Evolutionary conservation across 2,888 invertebrate genomes (phyloP).

Genomic region (Stegana nigrithorax): DNA sequence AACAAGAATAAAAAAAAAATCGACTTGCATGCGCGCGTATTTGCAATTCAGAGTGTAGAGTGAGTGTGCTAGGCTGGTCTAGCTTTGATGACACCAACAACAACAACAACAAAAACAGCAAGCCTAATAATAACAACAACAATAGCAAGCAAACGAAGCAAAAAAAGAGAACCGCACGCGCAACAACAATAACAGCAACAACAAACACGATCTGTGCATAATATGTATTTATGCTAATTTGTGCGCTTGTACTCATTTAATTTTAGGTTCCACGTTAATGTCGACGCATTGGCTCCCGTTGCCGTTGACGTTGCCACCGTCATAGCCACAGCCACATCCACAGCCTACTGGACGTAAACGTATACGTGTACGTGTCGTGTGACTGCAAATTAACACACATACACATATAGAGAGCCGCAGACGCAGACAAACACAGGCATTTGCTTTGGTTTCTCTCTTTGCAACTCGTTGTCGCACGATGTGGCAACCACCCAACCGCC

Average conservation of each 20-base stretch:
- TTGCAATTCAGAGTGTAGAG: background rate
- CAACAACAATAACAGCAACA: background rate
- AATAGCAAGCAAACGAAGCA: too few relatives aligned
- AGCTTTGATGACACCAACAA: background rate
- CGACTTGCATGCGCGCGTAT: background rate
- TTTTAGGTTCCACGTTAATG: background rate
- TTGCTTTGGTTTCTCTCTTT: background rate
- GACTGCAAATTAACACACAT: too few relatives aligned
- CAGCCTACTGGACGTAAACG: too few relatives aligned
- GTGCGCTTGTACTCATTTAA: slow-evolving; percentile 1
- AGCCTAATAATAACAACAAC: too few relatives aligned
- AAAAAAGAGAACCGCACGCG: too few relatives aligned
- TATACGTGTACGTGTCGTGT: too few relatives aligned
- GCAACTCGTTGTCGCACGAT: background rate
- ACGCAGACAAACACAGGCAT: too few relatives aligned
- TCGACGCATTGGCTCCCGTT: background rate
- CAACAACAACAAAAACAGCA: background rate
- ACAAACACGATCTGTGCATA: background rate
- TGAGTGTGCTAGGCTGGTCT: background rate
- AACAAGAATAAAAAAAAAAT: background rate
- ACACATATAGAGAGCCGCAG: too few relatives aligned
- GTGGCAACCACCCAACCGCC: too few relatives aligned
- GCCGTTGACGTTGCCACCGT: background rate
- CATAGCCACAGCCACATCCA: background rate
- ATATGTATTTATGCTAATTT: slow-evolving; percentile 5